Conservation (phyloP, 1,140 invertebrate species). For the Drosophila mayri region DNA sequence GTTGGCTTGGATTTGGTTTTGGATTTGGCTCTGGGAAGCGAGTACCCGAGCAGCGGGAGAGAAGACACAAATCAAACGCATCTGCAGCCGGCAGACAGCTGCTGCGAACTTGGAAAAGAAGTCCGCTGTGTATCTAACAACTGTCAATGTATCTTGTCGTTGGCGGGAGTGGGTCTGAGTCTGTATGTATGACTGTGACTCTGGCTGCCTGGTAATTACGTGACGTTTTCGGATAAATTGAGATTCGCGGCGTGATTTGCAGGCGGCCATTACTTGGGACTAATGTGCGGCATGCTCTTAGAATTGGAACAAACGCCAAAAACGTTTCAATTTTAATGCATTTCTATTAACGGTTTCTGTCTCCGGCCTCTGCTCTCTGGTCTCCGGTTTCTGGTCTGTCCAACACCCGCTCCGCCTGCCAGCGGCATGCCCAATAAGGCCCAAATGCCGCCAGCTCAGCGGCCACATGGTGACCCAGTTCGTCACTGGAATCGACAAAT, state of each 20-base stretch:
- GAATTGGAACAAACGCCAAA: constrained; percentile 78
- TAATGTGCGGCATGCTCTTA: constrained; percentile 77
- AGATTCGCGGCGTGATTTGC: constrained; percentile 75
- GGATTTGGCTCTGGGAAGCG: constrained; percentile 6
- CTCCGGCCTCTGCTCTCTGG: not conserved
- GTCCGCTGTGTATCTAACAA: constrained; percentile 34
- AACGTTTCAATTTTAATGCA: constrained; percentile 72
- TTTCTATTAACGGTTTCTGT: constrained; percentile 76
- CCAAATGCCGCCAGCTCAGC: constrained; percentile 24
- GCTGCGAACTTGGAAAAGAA: constrained; percentile 74
- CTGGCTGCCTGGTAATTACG: constrained; percentile 68
- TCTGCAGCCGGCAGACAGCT: constrained; percentile 67
- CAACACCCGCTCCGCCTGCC: constrained; percentile 17
- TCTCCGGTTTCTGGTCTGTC: not conserved
- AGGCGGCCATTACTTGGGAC: constrained; percentile 69
- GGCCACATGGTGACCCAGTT: constrained; percentile 75
- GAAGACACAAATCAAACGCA: constrained; percentile 76
- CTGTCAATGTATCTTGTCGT: constrained; percentile 16
- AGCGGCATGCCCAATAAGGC: constrained; percentile 34
- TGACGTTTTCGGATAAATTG: constrained; percentile 83
- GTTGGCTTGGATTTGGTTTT: constrained; percentile 18
- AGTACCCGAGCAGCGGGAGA: constrained; percentile 13
- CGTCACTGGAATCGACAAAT: constrained; percentile 78
- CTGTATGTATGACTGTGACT: constrained; percentile 9
- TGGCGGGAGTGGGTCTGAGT: constrained; percentile 1